Evolutionary conservation across 2,888 invertebrate species (phyloP).

Genomic region (Stramonita haemastoma): DNA sequence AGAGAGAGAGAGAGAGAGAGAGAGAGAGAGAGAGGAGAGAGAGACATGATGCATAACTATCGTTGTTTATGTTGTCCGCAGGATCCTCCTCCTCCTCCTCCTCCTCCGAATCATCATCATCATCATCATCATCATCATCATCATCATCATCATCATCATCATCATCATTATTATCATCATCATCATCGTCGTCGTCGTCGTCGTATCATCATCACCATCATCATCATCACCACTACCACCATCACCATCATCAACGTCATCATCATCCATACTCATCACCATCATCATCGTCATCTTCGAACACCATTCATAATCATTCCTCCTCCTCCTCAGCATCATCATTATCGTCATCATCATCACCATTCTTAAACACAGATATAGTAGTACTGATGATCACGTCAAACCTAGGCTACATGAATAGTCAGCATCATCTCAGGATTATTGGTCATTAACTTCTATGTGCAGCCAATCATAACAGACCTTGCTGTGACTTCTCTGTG

Average conservation of each 20-base stretch:
- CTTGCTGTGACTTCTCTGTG: no score
- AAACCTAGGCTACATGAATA: no score
- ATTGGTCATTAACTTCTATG: no score
- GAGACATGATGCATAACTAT: not conserved
- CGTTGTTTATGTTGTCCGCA: not conserved
- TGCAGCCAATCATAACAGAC: no score
- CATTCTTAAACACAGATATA: not conserved
- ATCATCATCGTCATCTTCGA: not conserved
- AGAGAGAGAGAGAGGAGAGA: not conserved
- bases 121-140: not conserved
- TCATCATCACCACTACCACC: not conserved
- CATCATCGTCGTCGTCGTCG: not conserved
- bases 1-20: not conserved
- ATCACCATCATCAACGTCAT: not conserved
- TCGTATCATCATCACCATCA: not conserved
- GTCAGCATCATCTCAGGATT: no score
- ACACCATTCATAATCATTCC: not conserved
- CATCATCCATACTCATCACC: not conserved
- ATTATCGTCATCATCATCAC: not conserved
- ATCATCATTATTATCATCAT: not conserved
- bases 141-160: not conserved
- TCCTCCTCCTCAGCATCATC: not conserved
- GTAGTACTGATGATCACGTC: no score
- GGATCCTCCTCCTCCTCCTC: not conserved
- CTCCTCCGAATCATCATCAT: not conserved